Conservation (phyloP, 2,888 invertebrate genomes). For the Macrosoma leucophasiata region DNA sequence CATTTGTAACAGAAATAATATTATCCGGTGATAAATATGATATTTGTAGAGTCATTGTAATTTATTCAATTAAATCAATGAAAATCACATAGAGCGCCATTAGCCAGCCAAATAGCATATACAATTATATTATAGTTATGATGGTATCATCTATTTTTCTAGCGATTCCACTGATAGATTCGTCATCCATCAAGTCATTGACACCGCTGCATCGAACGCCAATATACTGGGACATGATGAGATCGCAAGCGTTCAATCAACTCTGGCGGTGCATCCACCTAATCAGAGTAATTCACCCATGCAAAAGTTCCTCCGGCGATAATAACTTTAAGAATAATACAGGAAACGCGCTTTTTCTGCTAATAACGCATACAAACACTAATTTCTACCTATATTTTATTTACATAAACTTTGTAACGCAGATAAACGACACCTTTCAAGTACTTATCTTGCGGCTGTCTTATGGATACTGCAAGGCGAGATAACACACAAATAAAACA, state of each 20-base stretch:
- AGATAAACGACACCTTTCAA: too few relatives aligned
- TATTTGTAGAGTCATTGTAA: too few relatives aligned
- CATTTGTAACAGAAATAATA: too few relatives aligned
- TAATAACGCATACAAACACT: too few relatives aligned
- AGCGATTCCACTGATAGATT: conserved; percentile 33
- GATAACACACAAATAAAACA: conserved; percentile 45
- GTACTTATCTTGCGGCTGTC: too few relatives aligned
- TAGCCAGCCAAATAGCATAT: background rate
- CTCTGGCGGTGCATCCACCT: conserved; percentile 60
- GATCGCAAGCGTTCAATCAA: conserved; percentile 58
- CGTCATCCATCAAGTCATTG: conserved; percentile 70
- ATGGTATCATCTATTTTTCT: too few relatives aligned
- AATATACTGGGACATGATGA: conserved; percentile 64
- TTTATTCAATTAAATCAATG: too few relatives aligned
- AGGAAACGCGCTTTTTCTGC: background rate
- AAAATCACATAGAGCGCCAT: too few relatives aligned
- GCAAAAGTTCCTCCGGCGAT: conserved; percentile 6
- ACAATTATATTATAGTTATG: too few relatives aligned
- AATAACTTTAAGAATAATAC: background rate
- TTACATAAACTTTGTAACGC: conserved; percentile 7
- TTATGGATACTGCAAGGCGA: conserved; percentile 31
- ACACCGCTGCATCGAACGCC: conserved; percentile 58
- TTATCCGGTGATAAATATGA: too few relatives aligned
- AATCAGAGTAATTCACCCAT: conserved; percentile 39
- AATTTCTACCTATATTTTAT: too few relatives aligned